Evolutionary conservation across 2,113 vertebrate species (phyloP).

Genomic region (Tyrannus savana): DNA sequence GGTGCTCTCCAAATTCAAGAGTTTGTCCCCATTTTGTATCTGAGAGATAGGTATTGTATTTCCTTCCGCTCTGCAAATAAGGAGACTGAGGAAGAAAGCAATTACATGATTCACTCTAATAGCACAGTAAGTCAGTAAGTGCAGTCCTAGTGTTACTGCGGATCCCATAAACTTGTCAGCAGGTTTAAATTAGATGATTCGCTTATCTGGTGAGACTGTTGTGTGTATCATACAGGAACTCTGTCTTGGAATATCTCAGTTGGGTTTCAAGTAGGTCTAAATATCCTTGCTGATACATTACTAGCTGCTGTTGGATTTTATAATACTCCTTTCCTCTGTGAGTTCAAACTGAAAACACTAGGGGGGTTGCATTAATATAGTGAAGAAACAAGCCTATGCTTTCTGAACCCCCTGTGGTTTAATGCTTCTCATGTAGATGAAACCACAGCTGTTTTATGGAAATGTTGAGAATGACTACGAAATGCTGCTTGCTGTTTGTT

Average conservation of each 20-base stretch:
- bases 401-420: neutral
- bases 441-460: neutral
- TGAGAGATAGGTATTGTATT: neutral
- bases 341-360: neutral
- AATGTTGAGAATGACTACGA: neutral
- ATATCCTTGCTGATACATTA: neutral
- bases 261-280: neutral
- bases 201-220: neutral
- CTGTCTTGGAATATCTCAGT: neutral
- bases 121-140: neutral
- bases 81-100: slow-evolving; percentile 6
- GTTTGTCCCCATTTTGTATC: neutral
- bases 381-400: neutral
- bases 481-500: neutral
- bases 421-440: neutral
- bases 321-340: neutral
- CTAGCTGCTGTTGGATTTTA: neutral
- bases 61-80: neutral
- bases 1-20: neutral
- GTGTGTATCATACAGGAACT: neutral
- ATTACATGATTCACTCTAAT: slow-evolving; percentile 33
- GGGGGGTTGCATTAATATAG: neutral
- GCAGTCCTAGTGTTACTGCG: neutral
- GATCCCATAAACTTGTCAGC: neutral
- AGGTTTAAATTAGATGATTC: slow-evolving; percentile 3